These are phyloP conservation scores for Cacoxenus indagator DNA, from an alignment of 2,888 invertebrate genomes.

Conservation along the genomic window DNA sequence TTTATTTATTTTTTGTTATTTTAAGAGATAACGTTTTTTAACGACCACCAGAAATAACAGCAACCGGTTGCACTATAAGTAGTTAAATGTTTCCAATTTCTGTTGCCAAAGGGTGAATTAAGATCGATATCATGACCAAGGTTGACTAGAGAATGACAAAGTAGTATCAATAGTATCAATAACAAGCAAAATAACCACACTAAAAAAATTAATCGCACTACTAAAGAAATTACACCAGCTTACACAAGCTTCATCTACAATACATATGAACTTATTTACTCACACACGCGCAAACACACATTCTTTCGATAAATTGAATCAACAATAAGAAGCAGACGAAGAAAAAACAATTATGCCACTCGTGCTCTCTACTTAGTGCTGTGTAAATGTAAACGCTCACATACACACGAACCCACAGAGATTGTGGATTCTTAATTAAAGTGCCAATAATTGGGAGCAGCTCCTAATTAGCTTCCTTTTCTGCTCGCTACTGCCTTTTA, in stretches of 20 bases:
- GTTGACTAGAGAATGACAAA: no score
- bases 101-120: not conserved
- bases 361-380: not conserved
- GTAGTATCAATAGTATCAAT: no score
- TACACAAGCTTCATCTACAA: no score
- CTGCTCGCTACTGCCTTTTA: slow-evolving; percentile 2
- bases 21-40: not conserved
- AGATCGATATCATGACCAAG: slow-evolving; percentile 12
- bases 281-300: no score
- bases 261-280: no score
- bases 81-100: not conserved
- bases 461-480: slow-evolving; percentile 22
- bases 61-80: no score
- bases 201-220: no score
- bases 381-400: not conserved
- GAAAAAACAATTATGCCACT: not conserved
- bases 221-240: no score
- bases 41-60: not conserved
- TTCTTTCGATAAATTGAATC: no score
- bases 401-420: not conserved
- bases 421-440: slow-evolving; percentile 18
- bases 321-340: not conserved
- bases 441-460: slow-evolving; percentile 22
- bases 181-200: no score
- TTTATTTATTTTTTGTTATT: not conserved